Percentiles rank a stretch among this genome's conserved stretches.
phyloP scores from a whole-genome alignment of 2,888 invertebrate genomes.

The Coelogynopora nodosa region DNA sequence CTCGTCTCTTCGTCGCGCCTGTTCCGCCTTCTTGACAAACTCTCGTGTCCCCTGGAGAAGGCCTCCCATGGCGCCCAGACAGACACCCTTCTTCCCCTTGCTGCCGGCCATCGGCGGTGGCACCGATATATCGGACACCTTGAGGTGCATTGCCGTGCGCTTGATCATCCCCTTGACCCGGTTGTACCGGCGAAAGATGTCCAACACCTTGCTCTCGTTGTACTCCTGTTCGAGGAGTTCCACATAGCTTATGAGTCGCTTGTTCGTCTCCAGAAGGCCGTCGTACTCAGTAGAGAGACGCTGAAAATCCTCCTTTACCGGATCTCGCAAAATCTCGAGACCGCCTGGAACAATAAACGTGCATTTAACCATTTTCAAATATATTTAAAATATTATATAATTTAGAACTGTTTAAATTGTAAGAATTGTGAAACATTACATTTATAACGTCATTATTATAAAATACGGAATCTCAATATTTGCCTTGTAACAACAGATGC shows the following conservation, averaged over 20 bases:
- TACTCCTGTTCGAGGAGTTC: constrained; percentile 70
- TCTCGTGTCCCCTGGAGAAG: constrained; percentile 51
- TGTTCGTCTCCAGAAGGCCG: constrained; percentile 53
- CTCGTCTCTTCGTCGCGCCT: constrained; percentile 52
- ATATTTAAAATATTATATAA: too few species aligned
- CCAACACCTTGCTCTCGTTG: constrained; percentile 83
- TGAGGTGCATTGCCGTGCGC: constrained; percentile 55
- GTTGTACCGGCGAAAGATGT: constrained; percentile 86
- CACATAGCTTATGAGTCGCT: constrained; percentile 53
- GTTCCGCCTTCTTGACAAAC: constrained; percentile 51
- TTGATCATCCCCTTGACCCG: constrained; percentile 96
- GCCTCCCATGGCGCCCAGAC: constrained; percentile 49
- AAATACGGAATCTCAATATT: too few species aligned
- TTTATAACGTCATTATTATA: too few species aligned
- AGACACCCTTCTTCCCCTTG: not conserved
- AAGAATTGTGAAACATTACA: too few species aligned
- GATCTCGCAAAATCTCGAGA: constrained; percentile 32
- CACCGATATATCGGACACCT: constrained; percentile 46
- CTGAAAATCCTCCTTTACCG: constrained; percentile 26
- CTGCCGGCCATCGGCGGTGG: constrained; percentile 15
- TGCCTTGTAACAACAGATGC: too few species aligned
- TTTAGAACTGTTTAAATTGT: too few species aligned
- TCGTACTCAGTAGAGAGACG: constrained; percentile 50
- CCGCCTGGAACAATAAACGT: not conserved
- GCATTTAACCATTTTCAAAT: too few species aligned